Conservation (phyloP, 2,113 vertebrate species). For the Misgurnus anguillicaudatus region DNA sequence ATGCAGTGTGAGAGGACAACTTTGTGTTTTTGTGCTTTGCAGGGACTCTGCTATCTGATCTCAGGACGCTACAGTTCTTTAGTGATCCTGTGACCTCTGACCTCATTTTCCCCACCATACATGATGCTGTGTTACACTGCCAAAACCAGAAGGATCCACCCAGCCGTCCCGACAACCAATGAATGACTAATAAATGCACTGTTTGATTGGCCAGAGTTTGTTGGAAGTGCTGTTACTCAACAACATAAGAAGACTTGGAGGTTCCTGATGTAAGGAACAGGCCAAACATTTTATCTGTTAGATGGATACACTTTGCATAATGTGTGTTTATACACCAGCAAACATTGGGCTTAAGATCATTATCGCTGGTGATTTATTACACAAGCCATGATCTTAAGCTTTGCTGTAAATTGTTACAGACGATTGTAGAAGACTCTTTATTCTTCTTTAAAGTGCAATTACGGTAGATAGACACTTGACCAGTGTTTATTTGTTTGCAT, state of each 20-base stretch:
- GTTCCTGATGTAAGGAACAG: neutral
- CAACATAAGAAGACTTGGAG: neutral
- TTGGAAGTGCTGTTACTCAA: neutral
- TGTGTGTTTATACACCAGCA: neutral
- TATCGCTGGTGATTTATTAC: neutral
- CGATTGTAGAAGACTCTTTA: neutral
- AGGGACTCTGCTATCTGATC: constrained; percentile 81
- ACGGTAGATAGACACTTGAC: constrained; percentile 5
- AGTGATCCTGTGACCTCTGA: constrained; percentile 68
- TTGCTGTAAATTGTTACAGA: neutral
- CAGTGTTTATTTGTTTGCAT: neutral
- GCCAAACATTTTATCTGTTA: neutral
- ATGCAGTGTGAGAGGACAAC: neutral
- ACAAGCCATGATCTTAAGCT: neutral
- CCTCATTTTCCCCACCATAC: constrained; percentile 85
- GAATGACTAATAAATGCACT: neutral
- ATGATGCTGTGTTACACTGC: constrained; percentile 87
- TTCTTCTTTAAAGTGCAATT: constrained; percentile 35
- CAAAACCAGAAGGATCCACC: constrained; percentile 37
- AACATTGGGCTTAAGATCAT: neutral
- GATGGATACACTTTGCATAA: neutral
- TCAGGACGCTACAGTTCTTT: constrained; percentile 85
- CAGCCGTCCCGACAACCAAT: neutral
- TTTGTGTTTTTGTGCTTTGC: constrained; percentile 35
- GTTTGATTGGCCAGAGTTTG: neutral